Percentiles rank a stretch among this genome's conserved stretches.
These are phyloP conservation scores for Mallotus villosus DNA, from an alignment of 2,797 vertebrate genomes.

Conservation along the genomic window DNA sequence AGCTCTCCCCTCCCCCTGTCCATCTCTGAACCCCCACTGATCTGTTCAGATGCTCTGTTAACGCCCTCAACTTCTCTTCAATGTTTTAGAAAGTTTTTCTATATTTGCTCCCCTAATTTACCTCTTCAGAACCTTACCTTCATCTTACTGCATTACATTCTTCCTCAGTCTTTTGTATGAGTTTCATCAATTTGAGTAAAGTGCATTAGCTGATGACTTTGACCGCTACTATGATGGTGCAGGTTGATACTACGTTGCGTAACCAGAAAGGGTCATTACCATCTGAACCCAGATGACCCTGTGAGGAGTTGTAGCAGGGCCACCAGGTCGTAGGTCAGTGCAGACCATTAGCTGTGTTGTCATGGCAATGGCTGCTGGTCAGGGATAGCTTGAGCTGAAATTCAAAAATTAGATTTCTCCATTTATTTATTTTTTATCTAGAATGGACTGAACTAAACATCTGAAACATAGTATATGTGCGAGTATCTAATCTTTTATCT, in stretches of 20 bases:
- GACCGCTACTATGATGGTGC: slow-evolving; percentile 25
- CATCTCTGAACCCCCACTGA: too few relatives aligned
- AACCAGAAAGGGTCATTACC: slow-evolving; percentile 64
- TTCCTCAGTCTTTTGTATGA: neutral
- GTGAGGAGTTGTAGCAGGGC: slow-evolving; percentile 58
- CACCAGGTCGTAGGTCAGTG: slow-evolving; percentile 70
- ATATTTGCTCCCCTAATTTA: neutral
- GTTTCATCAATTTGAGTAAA: neutral
- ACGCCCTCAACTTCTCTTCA: too few relatives aligned
- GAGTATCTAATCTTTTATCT: too few relatives aligned
- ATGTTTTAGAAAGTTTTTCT: neutral
- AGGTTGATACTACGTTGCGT: slow-evolving; percentile 49
- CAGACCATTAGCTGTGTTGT: slow-evolving; percentile 69
- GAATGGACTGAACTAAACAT: too few relatives aligned
- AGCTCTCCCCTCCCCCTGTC: neutral
- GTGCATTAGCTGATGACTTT: slow-evolving; percentile 47
- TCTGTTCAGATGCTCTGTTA: too few relatives aligned
- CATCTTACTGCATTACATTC: neutral
- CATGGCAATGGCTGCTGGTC: slow-evolving; percentile 63
- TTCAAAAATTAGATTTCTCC: neutral
- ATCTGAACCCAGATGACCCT: slow-evolving; percentile 66
- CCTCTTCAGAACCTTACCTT: neutral
- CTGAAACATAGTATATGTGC: too few relatives aligned
- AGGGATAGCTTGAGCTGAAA: slow-evolving; percentile 39
- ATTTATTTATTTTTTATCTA: too few relatives aligned